Conservation (phyloP, 1,140 invertebrate species). For the Orchestia grillus region DNA sequence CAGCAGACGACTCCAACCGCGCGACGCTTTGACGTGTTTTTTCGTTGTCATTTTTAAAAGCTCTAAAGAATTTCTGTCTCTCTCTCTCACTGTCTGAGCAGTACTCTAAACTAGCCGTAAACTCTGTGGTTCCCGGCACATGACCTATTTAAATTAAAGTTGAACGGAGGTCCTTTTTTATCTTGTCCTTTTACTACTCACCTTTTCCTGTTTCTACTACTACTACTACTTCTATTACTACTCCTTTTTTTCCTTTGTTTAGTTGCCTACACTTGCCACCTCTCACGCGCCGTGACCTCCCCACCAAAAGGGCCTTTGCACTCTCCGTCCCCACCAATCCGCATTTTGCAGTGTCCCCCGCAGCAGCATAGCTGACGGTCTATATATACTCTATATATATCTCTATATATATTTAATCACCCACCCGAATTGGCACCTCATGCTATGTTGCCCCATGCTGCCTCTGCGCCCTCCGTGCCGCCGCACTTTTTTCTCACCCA, state of each 20-base stretch:
- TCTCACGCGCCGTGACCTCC: no score
- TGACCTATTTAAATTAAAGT: neutral
- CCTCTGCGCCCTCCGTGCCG: neutral
- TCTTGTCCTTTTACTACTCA: neutral
- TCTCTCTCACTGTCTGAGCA: neutral
- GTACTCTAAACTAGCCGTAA: constrained; percentile 14
- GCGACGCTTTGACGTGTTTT: neutral
- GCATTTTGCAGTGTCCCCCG: neutral
- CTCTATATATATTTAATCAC: no score
- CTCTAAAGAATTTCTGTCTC: neutral
- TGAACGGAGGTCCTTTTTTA: constrained; percentile 1
- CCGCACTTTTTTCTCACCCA: neutral
- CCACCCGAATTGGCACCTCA: neutral
- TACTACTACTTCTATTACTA: neutral
- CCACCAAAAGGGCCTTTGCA: neutral
- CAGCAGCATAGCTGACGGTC: neutral
- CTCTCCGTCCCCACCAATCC: neutral
- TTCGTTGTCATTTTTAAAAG: neutral
- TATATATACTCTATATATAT: no score
- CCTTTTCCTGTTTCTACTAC: neutral
- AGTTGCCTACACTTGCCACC: neutral
- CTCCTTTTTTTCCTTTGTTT: neutral
- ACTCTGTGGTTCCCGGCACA: neutral
- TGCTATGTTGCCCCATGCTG: neutral
- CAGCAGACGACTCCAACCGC: neutral